Conservation (phyloP, 2,797 vertebrate species). For the Echeneis naucrates region DNA sequence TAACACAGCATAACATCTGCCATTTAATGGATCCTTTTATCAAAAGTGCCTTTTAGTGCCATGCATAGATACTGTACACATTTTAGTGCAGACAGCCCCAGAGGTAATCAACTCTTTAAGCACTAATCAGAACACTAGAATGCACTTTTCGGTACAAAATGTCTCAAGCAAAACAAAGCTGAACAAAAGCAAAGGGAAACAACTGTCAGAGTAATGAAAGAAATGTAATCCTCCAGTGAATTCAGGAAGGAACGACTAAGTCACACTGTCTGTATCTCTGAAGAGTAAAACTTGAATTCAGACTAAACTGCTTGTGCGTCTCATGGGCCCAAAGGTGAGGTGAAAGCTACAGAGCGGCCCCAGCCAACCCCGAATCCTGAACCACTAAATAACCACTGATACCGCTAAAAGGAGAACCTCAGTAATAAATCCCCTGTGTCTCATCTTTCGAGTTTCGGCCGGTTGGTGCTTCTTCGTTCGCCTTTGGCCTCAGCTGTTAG, state of each 20-base stretch:
- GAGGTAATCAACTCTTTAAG: conserved; percentile 52
- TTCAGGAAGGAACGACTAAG: conserved; percentile 56
- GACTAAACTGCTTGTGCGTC: conserved; percentile 41
- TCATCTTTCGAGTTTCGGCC: conserved; percentile 16
- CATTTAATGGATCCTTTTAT: conserved; percentile 58
- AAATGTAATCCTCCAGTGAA: conserved; percentile 42
- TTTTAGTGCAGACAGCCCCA: conserved; percentile 7
- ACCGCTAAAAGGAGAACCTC: conserved; percentile 16
- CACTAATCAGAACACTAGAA: conserved; percentile 58
- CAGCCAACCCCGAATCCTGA: conserved; percentile 13
- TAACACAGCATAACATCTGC: conserved; percentile 35
- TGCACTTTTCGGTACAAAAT: conserved; percentile 54
- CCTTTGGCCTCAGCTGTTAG: conserved; percentile 55
- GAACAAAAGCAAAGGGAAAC: conserved; percentile 50
- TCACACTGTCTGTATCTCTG: conserved; percentile 38
- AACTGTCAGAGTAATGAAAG: conserved; percentile 45
- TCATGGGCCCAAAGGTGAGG: conserved; percentile 36
- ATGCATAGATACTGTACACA: conserved; percentile 20
- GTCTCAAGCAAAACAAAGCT: conserved; percentile 35
- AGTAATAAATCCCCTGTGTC: conserved; percentile 42
- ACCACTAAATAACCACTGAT: conserved; percentile 50
- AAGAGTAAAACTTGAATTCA: conserved; percentile 65
- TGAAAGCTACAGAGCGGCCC: conserved; percentile 29
- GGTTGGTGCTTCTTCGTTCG: conserved; percentile 41
- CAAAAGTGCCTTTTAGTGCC: conserved; percentile 44